phyloP scores from a whole-genome alignment of 1,140 invertebrate genomes.

The Rhopalosiphum padi region DNA sequence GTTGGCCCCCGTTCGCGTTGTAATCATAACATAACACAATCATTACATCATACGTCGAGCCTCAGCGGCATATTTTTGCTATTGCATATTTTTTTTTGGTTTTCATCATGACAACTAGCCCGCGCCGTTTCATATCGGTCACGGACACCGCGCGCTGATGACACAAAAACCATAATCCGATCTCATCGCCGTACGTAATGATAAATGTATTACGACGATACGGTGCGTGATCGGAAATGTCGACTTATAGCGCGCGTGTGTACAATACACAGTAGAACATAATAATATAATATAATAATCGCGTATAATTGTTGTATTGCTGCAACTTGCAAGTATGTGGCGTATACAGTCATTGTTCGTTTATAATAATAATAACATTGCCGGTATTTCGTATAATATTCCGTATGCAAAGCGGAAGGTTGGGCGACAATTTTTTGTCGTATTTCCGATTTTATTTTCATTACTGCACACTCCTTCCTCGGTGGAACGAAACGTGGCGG shows the following conservation, averaged over 20 bases:
- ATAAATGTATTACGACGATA: not conserved
- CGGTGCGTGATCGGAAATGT: not conserved
- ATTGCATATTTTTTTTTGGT: not conserved
- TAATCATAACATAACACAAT: not conserved
- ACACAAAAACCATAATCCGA: not conserved
- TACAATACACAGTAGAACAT: not conserved
- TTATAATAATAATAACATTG: not conserved
- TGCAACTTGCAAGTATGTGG: not conserved
- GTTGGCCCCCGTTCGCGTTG: too few species aligned
- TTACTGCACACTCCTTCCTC: not conserved
- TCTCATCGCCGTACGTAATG: not conserved
- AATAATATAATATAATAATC: not conserved
- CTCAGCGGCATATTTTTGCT: not conserved
- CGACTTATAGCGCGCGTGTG: not conserved
- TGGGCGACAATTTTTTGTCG: not conserved
- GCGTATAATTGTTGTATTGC: not conserved
- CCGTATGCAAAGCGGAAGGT: not conserved
- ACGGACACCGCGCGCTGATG: not conserved
- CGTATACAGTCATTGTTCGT: conserved; percentile 2
- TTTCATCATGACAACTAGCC: not conserved
- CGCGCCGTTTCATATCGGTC: not conserved
- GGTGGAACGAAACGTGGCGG: not conserved
- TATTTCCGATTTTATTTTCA: not conserved
- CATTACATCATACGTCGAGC: not conserved
- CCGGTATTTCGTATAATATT: not conserved